Evolutionary conservation across 2,888 invertebrate species (phyloP).

Genomic region (Perithous albicinctus): DNA sequence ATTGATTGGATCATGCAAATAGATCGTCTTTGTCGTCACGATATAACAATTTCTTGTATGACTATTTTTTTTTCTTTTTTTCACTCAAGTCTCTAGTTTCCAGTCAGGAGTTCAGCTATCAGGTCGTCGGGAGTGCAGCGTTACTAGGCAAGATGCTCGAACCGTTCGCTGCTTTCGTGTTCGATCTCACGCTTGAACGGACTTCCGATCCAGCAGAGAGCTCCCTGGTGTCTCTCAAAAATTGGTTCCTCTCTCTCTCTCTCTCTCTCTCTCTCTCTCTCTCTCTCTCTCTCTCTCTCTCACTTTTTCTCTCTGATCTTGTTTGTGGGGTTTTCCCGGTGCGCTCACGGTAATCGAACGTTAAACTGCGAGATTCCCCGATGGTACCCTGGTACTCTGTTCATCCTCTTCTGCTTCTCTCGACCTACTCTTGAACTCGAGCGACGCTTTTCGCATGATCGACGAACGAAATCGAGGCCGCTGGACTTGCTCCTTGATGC

Average conservation of each 20-base stretch:
- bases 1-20: neutral
- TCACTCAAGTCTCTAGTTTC: neutral
- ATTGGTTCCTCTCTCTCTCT: slow-evolving; percentile 40
- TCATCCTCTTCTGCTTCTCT: slow-evolving; percentile 25
- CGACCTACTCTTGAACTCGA: slow-evolving; percentile 59
- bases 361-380: slow-evolving; percentile 53
- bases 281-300: slow-evolving; percentile 3
- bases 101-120: slow-evolving; percentile 28
- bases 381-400: slow-evolving; percentile 25
- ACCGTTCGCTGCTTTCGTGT: slow-evolving; percentile 34
- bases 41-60: neutral
- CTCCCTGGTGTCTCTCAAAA: slow-evolving; percentile 52
- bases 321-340: slow-evolving; percentile 44
- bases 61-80: neutral
- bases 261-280: slow-evolving; percentile 10
- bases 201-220: slow-evolving; percentile 49
- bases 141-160: slow-evolving; percentile 6
- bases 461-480: slow-evolving; percentile 36
- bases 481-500: slow-evolving; percentile 28
- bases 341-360: slow-evolving; percentile 59
- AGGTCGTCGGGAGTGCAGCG: slow-evolving; percentile 41
- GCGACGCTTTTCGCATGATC: slow-evolving; percentile 33
- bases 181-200: slow-evolving; percentile 60
- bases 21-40: neutral
- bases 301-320: slow-evolving; percentile 9